phyloP scores from a whole-genome alignment of 2,888 invertebrate genomes.

The Agrochola macilenta region DNA sequence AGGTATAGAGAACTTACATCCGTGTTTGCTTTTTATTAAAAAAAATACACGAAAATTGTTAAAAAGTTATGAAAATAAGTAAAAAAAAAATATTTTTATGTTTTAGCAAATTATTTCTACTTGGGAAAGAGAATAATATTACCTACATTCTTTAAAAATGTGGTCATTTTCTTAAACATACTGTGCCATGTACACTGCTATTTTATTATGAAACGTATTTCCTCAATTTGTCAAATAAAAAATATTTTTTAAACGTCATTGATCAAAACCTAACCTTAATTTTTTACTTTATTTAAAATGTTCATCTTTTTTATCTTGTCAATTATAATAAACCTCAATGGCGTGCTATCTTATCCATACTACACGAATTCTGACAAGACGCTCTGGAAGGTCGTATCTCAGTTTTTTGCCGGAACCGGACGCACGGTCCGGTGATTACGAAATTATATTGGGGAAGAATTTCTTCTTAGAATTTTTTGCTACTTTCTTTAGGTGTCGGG shows the following conservation, averaged over 20 bases:
- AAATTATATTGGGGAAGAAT: slow-evolving; percentile 88
- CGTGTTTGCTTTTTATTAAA: background rate
- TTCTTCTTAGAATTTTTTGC: slow-evolving; percentile 79
- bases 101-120: background rate
- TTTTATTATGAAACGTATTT: background rate
- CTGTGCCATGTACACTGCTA: background rate
- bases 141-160: no score
- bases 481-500: slow-evolving; percentile 80
- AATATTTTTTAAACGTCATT: background rate
- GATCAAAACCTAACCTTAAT: no score
- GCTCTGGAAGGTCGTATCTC: slow-evolving; percentile 81
- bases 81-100: background rate
- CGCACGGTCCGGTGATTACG: slow-evolving; percentile 88
- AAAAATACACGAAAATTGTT: background rate
- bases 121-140: background rate
- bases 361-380: slow-evolving; percentile 79
- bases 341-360: slow-evolving; percentile 75
- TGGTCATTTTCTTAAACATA: background rate
- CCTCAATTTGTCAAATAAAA: no score
- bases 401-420: slow-evolving; percentile 88
- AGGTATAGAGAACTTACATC: background rate
- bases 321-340: slow-evolving; percentile 29
- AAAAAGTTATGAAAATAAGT: background rate
- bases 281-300: background rate
- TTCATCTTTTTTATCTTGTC: slow-evolving; percentile 28